Percentiles rank a stretch among this genome's conserved stretches.
Conservation (phyloP, 2,113 vertebrate genomes). For the Trematomus loennbergii region DNA sequence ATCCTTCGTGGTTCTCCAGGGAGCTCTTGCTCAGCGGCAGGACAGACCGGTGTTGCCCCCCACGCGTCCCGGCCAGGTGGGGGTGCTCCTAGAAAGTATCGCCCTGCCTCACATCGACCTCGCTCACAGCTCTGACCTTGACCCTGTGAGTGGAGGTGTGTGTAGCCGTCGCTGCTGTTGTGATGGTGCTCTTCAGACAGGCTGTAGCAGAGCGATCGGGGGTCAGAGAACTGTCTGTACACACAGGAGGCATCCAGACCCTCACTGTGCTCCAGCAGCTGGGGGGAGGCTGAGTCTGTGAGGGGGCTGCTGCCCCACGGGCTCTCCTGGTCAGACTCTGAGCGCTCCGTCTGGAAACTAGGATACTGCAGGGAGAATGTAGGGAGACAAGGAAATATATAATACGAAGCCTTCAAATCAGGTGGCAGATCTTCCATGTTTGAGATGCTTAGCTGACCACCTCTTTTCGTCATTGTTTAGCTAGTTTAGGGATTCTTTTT, state of each 20-base stretch:
- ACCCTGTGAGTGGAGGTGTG: slow-evolving; percentile 78
- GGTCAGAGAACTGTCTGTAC: slow-evolving; percentile 89
- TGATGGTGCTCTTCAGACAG: slow-evolving; percentile 84
- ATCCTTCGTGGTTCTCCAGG: slow-evolving; percentile 89
- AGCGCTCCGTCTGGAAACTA: slow-evolving; percentile 92
- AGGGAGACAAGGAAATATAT: background rate
- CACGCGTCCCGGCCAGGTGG: slow-evolving; percentile 88
- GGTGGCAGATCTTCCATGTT: background rate
- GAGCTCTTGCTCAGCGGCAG: slow-evolving; percentile 89
- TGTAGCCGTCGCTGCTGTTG: slow-evolving; percentile 79
- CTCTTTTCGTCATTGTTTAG: background rate
- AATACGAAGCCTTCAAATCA: background rate
- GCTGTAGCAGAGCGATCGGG: slow-evolving; percentile 87
- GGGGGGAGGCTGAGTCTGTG: slow-evolving; percentile 91
- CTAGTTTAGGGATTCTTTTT: background rate
- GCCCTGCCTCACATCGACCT: slow-evolving; percentile 92
- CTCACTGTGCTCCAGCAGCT: slow-evolving; percentile 89
- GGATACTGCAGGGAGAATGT: slow-evolving; percentile 84
- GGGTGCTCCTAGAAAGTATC: slow-evolving; percentile 92
- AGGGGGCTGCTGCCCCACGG: slow-evolving; percentile 95
- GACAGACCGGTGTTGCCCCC: slow-evolving; percentile 88
- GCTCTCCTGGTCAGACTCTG: slow-evolving; percentile 95
- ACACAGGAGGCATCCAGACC: slow-evolving; percentile 89
- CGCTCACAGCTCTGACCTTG: slow-evolving; percentile 89
- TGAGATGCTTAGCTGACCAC: background rate